These are phyloP conservation scores for Suillia variegata DNA, from an alignment of 2,888 invertebrate species.

Conservation along the genomic window DNA sequence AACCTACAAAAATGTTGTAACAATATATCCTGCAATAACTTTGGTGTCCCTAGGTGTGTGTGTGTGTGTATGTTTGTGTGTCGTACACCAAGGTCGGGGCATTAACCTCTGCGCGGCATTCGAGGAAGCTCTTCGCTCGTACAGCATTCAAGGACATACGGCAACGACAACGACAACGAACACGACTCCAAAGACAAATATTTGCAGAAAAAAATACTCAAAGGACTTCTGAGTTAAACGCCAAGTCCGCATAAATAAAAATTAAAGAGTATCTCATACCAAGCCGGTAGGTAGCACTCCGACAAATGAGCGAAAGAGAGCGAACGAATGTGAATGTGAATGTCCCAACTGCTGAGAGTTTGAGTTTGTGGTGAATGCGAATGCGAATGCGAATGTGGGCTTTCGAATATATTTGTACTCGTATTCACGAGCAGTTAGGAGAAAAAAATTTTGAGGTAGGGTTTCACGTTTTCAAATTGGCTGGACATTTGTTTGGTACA, in stretches of 20 bases:
- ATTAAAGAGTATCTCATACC: no score
- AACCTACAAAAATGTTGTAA: conserved; percentile 32
- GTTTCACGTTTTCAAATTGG: no score
- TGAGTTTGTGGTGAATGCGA: background rate
- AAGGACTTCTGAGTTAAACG: no score
- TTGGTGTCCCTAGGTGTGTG: conserved; percentile 36
- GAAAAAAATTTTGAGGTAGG: no score
- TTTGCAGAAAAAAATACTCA: background rate
- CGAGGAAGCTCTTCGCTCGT: background rate
- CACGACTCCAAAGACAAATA: background rate
- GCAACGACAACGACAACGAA: no score
- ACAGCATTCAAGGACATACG: conserved; percentile 33
- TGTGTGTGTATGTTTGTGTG: no score
- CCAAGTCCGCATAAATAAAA: background rate
- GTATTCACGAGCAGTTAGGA: no score
- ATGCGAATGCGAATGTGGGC: no score
- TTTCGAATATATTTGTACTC: no score
- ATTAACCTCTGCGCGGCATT: conserved; percentile 43
- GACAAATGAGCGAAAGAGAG: background rate
- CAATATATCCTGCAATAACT: no score
- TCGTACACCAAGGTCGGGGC: conserved; percentile 57
- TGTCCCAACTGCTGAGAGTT: background rate
- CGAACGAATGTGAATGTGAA: background rate
- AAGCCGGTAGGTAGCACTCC: no score
- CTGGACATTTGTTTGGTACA: no score